Base-by-base conservation (phyloP, 1,140 invertebrate species). In the Argopecten irradians region DNA sequence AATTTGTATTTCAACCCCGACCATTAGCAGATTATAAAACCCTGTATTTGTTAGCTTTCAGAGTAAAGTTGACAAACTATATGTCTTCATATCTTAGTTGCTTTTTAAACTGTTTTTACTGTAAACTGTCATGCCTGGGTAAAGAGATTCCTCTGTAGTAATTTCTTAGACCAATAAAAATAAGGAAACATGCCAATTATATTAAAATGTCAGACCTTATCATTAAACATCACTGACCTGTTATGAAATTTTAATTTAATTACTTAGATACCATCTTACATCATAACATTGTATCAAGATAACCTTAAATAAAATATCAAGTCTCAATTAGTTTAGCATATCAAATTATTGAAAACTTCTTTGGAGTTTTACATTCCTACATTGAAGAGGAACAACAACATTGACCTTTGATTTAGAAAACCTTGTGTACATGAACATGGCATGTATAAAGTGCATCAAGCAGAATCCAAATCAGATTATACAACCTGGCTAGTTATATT, bases 141-240 rank as follows among this genome's bases (percentile, higher is more conserved):
- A 28, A 71, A 71, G 13, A 8, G 19, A 0, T 8, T 71, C 55
- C n/a, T 28, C 55, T 71, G 5, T 28, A 71, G 5, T 71, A 3
- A n/a, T 71, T 71, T 71, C 28, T 71, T 5, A 28, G 5, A 7
- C 55, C 1, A 71, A 28, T 5, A 71, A 19, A 55, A 71, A 71
- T 71, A n/a, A 71, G 55, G 19, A 71, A 71, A 71, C n/a, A 71
- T 28, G 55, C 55, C 55, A 71, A 71, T 71, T n/a, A 71, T 71
- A 71, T 71, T 28, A 71, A 71, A 71, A 71, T 71, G 55, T 71
- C 2, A 71, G 55, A 71, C 28, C 1, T 71, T 71, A 71, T 71
- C 55, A 28, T 71, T 0, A 7, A 28, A 71, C 28, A 28, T 7
- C 22, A 71, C 7, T 28, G 8, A 8, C 19, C 55, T 71, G 22